Evolutionary conservation across 2,888 invertebrate genomes (phyloP).

Genomic region (Rhamnusium bicolor): DNA sequence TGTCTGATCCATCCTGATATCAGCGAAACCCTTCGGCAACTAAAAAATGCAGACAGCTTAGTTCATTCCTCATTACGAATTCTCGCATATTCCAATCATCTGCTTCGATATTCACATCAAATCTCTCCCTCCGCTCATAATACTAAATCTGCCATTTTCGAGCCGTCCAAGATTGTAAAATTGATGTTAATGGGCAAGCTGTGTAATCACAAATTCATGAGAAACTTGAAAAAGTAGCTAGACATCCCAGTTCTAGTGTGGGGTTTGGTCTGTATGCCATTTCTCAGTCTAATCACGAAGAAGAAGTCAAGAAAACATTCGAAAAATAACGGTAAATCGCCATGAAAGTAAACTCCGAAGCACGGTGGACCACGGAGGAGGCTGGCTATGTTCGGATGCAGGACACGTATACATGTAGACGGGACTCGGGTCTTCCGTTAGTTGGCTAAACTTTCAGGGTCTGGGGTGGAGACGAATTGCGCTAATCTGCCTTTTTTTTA

Average conservation of each 20-base stretch:
- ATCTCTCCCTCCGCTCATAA: background rate
- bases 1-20: background rate
- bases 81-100: background rate
- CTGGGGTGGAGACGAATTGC: background rate
- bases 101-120: background rate
- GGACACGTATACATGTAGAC: slow-evolving; percentile 25
- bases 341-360: slow-evolving; percentile 14
- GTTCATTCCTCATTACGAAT: background rate
- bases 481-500: background rate
- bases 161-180: slow-evolving; percentile 9
- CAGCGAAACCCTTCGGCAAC: background rate
- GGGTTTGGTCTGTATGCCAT: background rate
- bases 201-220: slow-evolving; percentile 2
- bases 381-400: background rate
- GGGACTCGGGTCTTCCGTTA: slow-evolving; percentile 28
- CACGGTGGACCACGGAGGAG: background rate
- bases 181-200: slow-evolving; percentile 19
- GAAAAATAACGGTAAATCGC: slow-evolving; percentile 25
- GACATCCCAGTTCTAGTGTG: slow-evolving; percentile 3
- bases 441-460: slow-evolving; percentile 13
- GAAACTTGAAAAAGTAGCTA: slow-evolving; percentile 12
- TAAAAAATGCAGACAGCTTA: background rate
- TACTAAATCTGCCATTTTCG: background rate
- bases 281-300: slow-evolving; percentile 18
- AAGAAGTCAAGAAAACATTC: slow-evolving; percentile 1